Conservation (phyloP, 2,113 vertebrate species). For the Cebus imitator region DNA sequence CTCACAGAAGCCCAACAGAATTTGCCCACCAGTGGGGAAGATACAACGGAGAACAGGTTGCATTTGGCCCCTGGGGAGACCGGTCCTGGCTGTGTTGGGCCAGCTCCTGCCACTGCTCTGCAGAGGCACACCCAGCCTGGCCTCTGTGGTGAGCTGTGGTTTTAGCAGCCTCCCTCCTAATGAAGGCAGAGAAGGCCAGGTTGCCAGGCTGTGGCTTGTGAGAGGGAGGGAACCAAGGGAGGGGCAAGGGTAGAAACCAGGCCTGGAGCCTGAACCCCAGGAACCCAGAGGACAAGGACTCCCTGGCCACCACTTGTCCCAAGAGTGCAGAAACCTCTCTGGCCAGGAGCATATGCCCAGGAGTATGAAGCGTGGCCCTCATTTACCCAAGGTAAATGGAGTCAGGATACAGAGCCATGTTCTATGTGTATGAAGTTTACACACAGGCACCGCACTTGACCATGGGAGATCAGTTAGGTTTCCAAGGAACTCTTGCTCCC, state of each 20-base stretch:
- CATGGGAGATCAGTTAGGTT: neutral
- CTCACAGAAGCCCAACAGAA: neutral
- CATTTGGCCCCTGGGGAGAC: neutral
- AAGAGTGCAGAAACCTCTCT: neutral
- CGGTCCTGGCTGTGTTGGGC: accelerated
- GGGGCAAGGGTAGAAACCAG: neutral
- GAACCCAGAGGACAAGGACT: neutral
- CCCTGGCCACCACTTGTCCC: neutral
- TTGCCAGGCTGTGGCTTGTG: neutral
- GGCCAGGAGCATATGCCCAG: neutral
- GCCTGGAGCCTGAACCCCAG: neutral
- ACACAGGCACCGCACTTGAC: neutral
- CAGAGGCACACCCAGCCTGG: neutral
- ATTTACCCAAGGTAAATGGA: too few species aligned
- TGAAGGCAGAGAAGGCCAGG: neutral
- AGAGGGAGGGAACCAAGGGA: neutral
- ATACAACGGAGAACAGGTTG: neutral
- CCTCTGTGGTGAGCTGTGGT: neutral
- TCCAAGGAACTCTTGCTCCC: neutral
- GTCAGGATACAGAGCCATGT: neutral
- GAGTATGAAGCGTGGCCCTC: neutral
- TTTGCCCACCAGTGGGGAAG: neutral
- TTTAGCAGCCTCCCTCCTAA: neutral
- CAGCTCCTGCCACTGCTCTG: neutral
- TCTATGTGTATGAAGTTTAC: neutral